Conservation (phyloP, 2,888 invertebrate species). For the Leucozona laternaria region DNA sequence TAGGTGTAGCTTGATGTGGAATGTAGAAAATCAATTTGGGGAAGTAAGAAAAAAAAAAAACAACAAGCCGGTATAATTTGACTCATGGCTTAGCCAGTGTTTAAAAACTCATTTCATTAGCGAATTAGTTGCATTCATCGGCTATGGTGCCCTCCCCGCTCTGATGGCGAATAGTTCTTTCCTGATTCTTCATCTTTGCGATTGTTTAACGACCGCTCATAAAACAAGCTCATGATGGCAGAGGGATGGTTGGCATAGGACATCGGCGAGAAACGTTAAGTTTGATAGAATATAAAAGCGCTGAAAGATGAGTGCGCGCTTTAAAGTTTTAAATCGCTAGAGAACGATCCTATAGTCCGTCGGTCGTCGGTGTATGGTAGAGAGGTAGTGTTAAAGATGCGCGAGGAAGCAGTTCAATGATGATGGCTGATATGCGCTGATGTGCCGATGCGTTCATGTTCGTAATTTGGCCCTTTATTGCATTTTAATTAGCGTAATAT, state of each 20-base stretch:
- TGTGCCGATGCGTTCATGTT: slow-evolving; percentile 18
- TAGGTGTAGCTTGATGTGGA: slow-evolving; percentile 35
- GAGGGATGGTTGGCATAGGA: neutral
- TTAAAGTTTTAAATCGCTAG: slow-evolving; percentile 31
- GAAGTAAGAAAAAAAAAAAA: neutral
- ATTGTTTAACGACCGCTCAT: slow-evolving; percentile 67
- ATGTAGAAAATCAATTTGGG: slow-evolving; percentile 74
- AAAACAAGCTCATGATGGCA: slow-evolving; percentile 45
- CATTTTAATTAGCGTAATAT: slow-evolving; percentile 83
- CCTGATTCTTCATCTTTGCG: slow-evolving; percentile 39
- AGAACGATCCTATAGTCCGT: slow-evolving; percentile 1
- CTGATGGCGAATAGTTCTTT: slow-evolving; percentile 5
- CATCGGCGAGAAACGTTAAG: slow-evolving; percentile 29
- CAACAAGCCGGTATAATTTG: slow-evolving; percentile 31
- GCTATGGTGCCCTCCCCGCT: slow-evolving; percentile 23
- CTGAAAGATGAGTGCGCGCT: slow-evolving; percentile 9
- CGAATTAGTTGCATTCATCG: slow-evolving; percentile 73
- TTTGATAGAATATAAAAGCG: slow-evolving; percentile 64
- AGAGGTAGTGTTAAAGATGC: slow-evolving; percentile 16
- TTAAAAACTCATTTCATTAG: slow-evolving; percentile 75
- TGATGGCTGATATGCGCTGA: slow-evolving; percentile 9
- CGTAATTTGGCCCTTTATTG: slow-evolving; percentile 79
- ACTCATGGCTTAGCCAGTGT: slow-evolving; percentile 30
- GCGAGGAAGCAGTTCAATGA: slow-evolving; percentile 4
- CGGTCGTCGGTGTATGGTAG: neutral